phyloP scores from a whole-genome alignment of 2,797 vertebrate species.

The Darevskia mixta region DNA sequence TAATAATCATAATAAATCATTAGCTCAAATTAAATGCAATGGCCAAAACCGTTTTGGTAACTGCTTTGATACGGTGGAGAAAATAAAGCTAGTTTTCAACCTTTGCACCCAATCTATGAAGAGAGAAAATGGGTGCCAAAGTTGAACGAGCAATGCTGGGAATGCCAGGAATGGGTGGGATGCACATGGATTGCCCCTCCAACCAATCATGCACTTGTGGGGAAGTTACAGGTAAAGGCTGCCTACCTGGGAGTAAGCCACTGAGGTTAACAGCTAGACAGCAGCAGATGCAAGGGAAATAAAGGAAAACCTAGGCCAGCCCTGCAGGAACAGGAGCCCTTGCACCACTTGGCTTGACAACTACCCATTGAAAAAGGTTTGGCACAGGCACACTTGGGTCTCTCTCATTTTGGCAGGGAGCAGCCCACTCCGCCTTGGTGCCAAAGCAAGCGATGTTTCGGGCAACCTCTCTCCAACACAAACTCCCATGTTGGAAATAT shows the following conservation, averaged over 20 bases:
- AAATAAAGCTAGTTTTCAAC: conserved; percentile 20
- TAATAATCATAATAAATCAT: background rate
- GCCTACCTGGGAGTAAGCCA: background rate
- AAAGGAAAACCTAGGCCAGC: background rate
- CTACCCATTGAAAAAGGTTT: background rate
- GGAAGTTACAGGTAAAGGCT: background rate
- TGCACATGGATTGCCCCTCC: conserved; percentile 16
- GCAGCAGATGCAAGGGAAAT: conserved; percentile 9
- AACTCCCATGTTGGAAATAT: background rate
- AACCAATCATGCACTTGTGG: conserved; percentile 8
- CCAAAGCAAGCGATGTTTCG: background rate
- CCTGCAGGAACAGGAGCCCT: background rate
- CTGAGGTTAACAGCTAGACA: background rate
- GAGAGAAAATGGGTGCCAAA: conserved; percentile 1
- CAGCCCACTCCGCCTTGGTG: background rate
- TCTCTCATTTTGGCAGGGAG: background rate
- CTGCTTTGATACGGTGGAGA: background rate
- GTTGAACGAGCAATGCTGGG: conserved; percentile 4
- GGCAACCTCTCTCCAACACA: background rate
- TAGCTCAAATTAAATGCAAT: conserved; percentile 24
- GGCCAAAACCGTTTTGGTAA: background rate
- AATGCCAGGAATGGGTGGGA: background rate
- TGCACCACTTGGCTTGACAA: background rate
- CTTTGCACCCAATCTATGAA: conserved; percentile 16
- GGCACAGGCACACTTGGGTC: background rate